phyloP scores from a whole-genome alignment of 2,797 vertebrate species.

The Hapalemur alaotrensis region DNA sequence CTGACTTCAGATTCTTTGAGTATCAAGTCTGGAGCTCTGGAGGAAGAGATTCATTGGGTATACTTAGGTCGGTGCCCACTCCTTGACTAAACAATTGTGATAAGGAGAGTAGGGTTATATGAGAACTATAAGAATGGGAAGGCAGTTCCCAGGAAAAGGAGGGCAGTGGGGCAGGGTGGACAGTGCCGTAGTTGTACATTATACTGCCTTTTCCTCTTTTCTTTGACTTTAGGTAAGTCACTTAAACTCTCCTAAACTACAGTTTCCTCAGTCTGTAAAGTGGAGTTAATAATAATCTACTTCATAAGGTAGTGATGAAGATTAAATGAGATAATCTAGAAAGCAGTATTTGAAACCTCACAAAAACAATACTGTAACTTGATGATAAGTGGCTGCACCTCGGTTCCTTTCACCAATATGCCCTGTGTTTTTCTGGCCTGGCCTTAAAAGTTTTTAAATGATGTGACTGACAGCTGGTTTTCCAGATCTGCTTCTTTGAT shows the following conservation, averaged over 20 bases:
- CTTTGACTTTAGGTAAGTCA: neutral
- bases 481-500: neutral
- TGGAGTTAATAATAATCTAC: neutral
- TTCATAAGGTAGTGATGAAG: neutral
- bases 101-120: neutral
- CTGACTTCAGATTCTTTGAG: constrained; percentile 17
- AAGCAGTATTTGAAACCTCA: constrained; percentile 38
- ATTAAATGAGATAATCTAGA: constrained; percentile 28
- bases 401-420: neutral
- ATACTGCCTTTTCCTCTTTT: neutral
- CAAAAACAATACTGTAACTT: neutral
- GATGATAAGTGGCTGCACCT: neutral
- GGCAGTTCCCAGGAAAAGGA: neutral
- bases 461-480: neutral
- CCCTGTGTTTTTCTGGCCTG: neutral
- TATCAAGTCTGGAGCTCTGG: neutral
- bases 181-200: neutral
- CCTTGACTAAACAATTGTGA: neutral
- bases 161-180: neutral
- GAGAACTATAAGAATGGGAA: neutral
- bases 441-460: neutral
- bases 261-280: constrained; percentile 31
- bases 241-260: neutral
- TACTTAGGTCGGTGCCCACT: neutral
- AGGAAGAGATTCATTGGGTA: constrained; percentile 13